Evolutionary conservation across 2,888 invertebrate genomes (phyloP), one percentile per base, ranked within the genome.

Genomic region (Xanthia togata): DNA sequence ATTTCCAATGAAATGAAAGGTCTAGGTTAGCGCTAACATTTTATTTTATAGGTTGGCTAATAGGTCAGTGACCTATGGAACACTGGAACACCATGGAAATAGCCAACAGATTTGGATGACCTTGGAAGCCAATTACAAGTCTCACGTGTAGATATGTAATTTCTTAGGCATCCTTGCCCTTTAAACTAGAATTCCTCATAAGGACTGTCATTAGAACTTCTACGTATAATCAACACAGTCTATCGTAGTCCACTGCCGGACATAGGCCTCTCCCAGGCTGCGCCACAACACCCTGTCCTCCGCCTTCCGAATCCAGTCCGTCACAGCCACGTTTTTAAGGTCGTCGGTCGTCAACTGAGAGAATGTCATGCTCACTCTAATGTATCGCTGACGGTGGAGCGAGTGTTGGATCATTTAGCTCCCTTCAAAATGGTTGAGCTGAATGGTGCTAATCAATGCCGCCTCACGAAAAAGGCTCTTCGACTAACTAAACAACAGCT

Each of bases 1-100:
- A 76, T 60, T 70, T 69, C 63, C 64, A 71, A 65, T 31, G 55
- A 38, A 74, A 70, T 62, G 47, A n/a, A 78, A 83, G 60, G 67
- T 31, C 38, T 67, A 50, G 70, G 53, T 60, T 65, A 35, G 20
- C 31, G 31, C 44, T 57, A 35, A n/a, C 47, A 67, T 71, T 83
- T 80, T 44, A 64, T 80, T 78, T 78, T 67, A 79, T 78, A 6
- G 55, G 12, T 12, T 55, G 8, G 47, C n/a, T 47, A 53, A 53
- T 17, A n/a, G 55, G 74, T 55, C 74, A 57, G 20, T 50, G 47
- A 74, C 12, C 6, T 26, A 17, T 2, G 6, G 8, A 47, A 38
- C 47, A 57, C n/a, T 47, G 53, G 5, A 47, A 20, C 2, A 23
- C 14, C 4, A n/a, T 17, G 5, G 5, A 4, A 6, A 44, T 41